A percentile compares a stretch with the other conserved stretches of the same genome.
Evolutionary conservation across 2,888 invertebrate species (phyloP).

Genomic region (Melangyna quadrimaculata): DNA sequence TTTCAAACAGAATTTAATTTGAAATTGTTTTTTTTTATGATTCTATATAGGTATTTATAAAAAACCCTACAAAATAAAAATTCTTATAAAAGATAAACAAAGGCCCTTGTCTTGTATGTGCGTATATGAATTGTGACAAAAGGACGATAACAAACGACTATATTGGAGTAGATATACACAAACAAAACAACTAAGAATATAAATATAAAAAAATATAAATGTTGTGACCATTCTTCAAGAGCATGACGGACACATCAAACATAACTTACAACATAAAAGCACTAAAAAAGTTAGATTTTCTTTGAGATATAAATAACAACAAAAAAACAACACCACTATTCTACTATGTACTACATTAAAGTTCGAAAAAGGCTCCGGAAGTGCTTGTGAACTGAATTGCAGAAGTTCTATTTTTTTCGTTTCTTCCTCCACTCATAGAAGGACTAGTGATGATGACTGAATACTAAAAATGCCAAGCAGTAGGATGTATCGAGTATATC

Average conservation of each 20-base stretch:
- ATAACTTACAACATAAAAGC: constrained; percentile 46
- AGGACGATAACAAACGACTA: constrained; percentile 22
- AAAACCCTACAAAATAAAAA: no score
- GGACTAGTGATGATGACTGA: neutral
- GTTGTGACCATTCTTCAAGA: constrained; percentile 31
- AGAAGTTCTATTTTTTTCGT: constrained; percentile 35
- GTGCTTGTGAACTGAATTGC: constrained; percentile 6
- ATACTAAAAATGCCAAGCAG: constrained; percentile 10
- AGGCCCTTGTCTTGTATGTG: no score
- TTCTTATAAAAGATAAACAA: no score
- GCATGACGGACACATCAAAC: constrained; percentile 8
- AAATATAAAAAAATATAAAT: constrained; percentile 4
- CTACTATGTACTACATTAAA: neutral
- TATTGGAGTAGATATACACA: no score
- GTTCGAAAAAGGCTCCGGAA: constrained; percentile 6
- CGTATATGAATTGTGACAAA: neutral
- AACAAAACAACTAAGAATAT: no score
- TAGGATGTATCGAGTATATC: no score
- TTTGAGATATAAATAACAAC: neutral
- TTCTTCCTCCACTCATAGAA: neutral
- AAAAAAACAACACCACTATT: neutral
- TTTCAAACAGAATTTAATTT: no score
- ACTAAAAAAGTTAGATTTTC: constrained; percentile 48
- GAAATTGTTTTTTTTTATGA: no score
- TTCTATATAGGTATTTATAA: no score